Conservation (phyloP, 2,888 invertebrate species). For the Onthophagus sagittarius region DNA sequence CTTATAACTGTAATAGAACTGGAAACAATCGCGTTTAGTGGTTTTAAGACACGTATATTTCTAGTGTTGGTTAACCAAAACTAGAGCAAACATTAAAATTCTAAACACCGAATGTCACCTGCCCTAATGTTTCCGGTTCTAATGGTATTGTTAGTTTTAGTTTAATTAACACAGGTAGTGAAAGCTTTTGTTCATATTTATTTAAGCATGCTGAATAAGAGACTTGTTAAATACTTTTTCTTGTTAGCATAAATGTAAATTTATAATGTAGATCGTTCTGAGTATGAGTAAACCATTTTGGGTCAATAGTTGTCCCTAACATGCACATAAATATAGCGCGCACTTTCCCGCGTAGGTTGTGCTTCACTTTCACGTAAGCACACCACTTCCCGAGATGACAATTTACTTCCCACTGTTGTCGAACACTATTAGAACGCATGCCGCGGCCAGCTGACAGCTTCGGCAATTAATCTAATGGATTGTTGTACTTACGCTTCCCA, state of each 20-base stretch:
- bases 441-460: conserved; percentile 8
- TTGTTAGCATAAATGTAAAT: not conserved
- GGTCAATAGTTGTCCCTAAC: not conserved
- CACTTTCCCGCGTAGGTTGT: conserved; percentile 10
- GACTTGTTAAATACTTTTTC: too few species aligned
- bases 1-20: too few species aligned
- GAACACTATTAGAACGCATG: conserved; percentile 9
- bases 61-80: too few species aligned
- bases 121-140: too few species aligned
- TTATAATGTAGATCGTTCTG: not conserved
- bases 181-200: too few species aligned
- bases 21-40: too few species aligned
- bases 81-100: too few species aligned
- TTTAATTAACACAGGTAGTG: too few species aligned
- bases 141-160: too few species aligned
- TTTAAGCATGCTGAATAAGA: too few species aligned
- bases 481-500: conserved; percentile 8
- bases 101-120: too few species aligned
- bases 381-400: conserved; percentile 10
- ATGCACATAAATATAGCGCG: not conserved
- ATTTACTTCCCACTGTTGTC: conserved; percentile 14
- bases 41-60: too few species aligned
- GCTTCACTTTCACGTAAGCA: conserved; percentile 19
- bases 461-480: conserved; percentile 11
- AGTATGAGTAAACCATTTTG: not conserved